A percentile compares a stretch with the other conserved stretches of the same genome.
Evolutionary conservation across 1,140 invertebrate species (phyloP).

Genomic region (Cylas formicarius): DNA sequence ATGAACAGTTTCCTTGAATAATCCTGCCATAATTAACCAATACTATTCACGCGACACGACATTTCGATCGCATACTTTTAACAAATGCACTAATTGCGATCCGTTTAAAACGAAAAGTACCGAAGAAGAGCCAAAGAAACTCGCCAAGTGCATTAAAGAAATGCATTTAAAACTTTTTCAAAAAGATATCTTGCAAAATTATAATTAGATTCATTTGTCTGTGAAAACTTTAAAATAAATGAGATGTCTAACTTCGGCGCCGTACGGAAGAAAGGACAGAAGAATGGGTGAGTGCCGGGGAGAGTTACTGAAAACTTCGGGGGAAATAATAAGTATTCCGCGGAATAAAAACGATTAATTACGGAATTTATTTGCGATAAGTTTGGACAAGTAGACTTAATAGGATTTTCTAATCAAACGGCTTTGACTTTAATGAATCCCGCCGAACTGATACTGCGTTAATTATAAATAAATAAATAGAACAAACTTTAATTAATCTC

Average conservation of each 20-base stretch:
- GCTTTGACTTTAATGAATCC: constrained; percentile 34
- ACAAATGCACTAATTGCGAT: constrained; percentile 9
- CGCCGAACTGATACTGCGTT: constrained; percentile 36
- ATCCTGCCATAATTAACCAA: too few relatives aligned
- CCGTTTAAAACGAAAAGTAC: constrained; percentile 14
- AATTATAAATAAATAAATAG: constrained; percentile 38
- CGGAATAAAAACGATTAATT: constrained; percentile 29
- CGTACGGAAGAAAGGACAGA: constrained; percentile 5
- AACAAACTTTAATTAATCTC: constrained; percentile 37
- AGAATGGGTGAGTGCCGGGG: constrained; percentile 8
- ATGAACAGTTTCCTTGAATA: too few relatives aligned
- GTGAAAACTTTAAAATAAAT: constrained; percentile 28
- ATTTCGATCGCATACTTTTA: too few relatives aligned
- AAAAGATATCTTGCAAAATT: constrained; percentile 24
- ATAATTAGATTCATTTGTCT: constrained; percentile 27
- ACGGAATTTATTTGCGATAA: constrained; percentile 29
- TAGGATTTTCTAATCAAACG: constrained; percentile 37
- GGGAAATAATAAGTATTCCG: constrained; percentile 24
- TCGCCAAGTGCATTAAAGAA: constrained; percentile 16
- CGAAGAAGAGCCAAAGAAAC: constrained; percentile 12
- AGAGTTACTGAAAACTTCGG: constrained; percentile 3
- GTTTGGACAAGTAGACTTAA: constrained; percentile 27
- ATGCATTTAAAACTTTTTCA: constrained; percentile 18
- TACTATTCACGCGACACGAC: too few relatives aligned
- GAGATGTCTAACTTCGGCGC: constrained; percentile 25